phyloP scores from a whole-genome alignment of 2,797 vertebrate genomes.

The Siniperca undulata region DNA sequence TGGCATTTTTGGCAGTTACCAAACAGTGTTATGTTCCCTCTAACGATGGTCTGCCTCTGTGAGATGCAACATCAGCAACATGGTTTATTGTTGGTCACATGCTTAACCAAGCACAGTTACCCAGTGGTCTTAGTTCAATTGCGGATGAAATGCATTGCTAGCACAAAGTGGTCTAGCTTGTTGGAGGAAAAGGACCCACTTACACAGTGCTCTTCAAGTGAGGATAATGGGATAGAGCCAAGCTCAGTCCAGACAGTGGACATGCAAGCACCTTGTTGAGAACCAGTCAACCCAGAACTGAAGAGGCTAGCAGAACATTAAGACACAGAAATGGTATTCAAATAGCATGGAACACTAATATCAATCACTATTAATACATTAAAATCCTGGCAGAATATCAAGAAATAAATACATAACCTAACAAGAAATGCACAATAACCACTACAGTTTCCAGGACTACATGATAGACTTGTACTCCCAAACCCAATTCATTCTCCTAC shows the following conservation, averaged over 20 bases:
- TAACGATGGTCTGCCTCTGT: background rate
- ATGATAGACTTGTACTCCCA: background rate
- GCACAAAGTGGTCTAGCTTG: background rate
- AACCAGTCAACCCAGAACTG: slow-evolving; percentile 4
- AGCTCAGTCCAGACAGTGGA: slow-evolving; percentile 11
- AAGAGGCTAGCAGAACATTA: background rate
- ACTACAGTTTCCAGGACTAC: background rate
- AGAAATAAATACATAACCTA: background rate
- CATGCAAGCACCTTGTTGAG: slow-evolving; percentile 3
- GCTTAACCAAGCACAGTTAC: slow-evolving; percentile 15
- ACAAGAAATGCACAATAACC: background rate
- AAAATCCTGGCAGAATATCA: background rate
- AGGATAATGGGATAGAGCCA: slow-evolving; percentile 38
- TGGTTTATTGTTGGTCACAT: slow-evolving; percentile 7
- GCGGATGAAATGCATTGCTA: slow-evolving; percentile 24
- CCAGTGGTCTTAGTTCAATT: slow-evolving; percentile 16
- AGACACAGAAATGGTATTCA: background rate
- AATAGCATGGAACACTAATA: background rate
- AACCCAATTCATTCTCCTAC: background rate
- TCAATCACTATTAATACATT: background rate
- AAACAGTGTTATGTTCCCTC: background rate
- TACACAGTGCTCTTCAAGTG: slow-evolving; percentile 31
- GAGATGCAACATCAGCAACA: slow-evolving; percentile 21
- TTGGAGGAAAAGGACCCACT: slow-evolving; percentile 15
- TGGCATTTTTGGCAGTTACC: too few relatives aligned